Conservation (phyloP, 2,797 vertebrate genomes). For the Propithecus deckenii region DNA sequence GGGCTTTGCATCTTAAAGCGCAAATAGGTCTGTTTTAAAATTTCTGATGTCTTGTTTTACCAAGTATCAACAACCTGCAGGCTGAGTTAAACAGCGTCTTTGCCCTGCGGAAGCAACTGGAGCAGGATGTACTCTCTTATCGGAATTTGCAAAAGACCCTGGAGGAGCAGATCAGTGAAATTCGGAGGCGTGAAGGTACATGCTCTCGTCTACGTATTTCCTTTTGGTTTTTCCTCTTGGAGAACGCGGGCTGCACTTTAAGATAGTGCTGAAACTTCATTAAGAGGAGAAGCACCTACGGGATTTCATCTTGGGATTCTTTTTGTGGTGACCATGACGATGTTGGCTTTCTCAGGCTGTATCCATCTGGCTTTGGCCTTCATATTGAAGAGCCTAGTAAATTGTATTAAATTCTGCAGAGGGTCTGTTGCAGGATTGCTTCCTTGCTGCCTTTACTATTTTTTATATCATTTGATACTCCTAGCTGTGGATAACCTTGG, state of each 20-base stretch:
- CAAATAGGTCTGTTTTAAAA: background rate
- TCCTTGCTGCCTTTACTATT: background rate
- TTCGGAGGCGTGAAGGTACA: conserved; percentile 91
- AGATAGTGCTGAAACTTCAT: background rate
- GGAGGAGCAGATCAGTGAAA: conserved; percentile 90
- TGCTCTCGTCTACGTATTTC: background rate
- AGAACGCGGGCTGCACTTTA: background rate
- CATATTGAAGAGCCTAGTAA: background rate
- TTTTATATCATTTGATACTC: conserved; percentile 4
- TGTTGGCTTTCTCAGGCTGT: background rate
- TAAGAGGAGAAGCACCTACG: background rate
- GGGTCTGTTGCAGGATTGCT: background rate
- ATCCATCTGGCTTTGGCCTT: conserved; percentile 12
- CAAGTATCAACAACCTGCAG: conserved; percentile 86
- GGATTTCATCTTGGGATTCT: background rate
- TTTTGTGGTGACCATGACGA: background rate
- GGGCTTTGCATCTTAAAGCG: background rate
- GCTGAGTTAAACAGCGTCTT: conserved; percentile 90
- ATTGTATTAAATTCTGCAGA: background rate
- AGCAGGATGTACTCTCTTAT: conserved; percentile 90
- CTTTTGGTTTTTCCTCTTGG: background rate
- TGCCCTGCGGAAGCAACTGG: conserved; percentile 92
- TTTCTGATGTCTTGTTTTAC: background rate
- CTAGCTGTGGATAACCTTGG: background rate
- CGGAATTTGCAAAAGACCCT: conserved; percentile 90